These are phyloP conservation scores for Triplophysa yarkandensis DNA, from an alignment of 2,797 vertebrate genomes.

Conservation along the genomic window DNA sequence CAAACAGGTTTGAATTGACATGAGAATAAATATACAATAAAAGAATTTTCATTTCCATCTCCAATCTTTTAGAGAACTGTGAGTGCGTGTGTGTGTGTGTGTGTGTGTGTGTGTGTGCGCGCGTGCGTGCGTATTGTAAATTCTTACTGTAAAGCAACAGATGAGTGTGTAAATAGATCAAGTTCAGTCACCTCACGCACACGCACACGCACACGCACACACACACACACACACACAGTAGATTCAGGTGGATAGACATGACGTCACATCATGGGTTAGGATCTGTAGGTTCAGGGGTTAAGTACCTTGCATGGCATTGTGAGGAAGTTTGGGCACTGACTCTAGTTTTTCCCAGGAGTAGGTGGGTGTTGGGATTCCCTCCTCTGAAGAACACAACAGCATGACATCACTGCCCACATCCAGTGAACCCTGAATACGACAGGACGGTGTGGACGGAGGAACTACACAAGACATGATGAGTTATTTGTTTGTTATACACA, in stretches of 20 bases:
- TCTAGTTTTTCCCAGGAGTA: slow-evolving; percentile 98
- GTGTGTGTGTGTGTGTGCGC: too few species aligned
- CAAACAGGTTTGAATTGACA: too few species aligned
- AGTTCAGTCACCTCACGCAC: background rate
- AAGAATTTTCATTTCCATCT: too few species aligned
- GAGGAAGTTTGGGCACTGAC: slow-evolving; percentile 86
- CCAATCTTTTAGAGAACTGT: too few species aligned
- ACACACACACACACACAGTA: slow-evolving; percentile 29
- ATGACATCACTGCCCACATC: slow-evolving; percentile 94
- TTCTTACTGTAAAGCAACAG: slow-evolving; percentile 2
- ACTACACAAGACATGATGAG: slow-evolving; percentile 73
- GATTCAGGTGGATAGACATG: slow-evolving; percentile 48
- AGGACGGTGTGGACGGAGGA: slow-evolving; percentile 90
- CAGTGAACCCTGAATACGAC: slow-evolving; percentile 92
- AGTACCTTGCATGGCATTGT: slow-evolving; percentile 94
- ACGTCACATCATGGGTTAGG: slow-evolving; percentile 46
- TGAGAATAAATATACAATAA: too few species aligned
- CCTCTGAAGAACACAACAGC: slow-evolving; percentile 92
- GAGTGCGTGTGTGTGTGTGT: too few species aligned
- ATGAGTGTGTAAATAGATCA: background rate
- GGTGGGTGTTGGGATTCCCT: slow-evolving; percentile 93
- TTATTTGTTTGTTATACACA: background rate
- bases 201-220: slow-evolving; percentile 26
- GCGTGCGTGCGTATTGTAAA: too few species aligned
- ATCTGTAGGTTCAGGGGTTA: slow-evolving; percentile 63